These are phyloP conservation scores for Drosophila aldrichi DNA, from an alignment of 2,888 invertebrate species.

Conservation along the genomic window DNA sequence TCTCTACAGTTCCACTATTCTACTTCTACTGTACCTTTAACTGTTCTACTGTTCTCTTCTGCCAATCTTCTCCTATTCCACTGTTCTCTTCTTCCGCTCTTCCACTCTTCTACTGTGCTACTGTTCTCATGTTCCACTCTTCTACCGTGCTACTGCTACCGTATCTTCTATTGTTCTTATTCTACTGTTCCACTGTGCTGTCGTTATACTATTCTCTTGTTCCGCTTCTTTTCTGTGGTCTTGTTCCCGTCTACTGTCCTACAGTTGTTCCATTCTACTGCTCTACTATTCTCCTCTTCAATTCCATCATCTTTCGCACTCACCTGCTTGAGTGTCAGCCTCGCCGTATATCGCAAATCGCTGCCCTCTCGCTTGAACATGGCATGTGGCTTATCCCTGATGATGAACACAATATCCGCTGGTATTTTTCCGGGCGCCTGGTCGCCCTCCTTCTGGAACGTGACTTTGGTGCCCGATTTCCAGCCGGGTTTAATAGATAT, in stretches of 20 bases:
- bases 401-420: conserved; percentile 98
- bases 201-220: background rate
- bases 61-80: background rate
- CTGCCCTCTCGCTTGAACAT: conserved; percentile 96
- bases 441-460: conserved; percentile 98
- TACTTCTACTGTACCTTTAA: background rate
- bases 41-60: background rate
- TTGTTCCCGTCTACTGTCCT: too few relatives aligned
- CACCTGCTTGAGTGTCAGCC: conserved; percentile 95
- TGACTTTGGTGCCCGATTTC: conserved; percentile 99
- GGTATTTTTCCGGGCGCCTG: conserved; percentile 97
- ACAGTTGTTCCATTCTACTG: background rate
- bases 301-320: conserved; percentile 70
- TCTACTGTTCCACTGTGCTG: background rate
- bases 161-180: too few relatives aligned
- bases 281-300: background rate
- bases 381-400: conserved; percentile 97
- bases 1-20: too few relatives aligned
- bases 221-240: background rate
- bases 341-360: conserved; percentile 95
- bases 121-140: background rate
- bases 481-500: conserved; percentile 99
- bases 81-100: background rate
- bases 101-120: background rate
- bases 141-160: background rate